Evolutionary conservation across 2,113 vertebrate species (phyloP).

Genomic region (Peromyscus maniculatus): DNA sequence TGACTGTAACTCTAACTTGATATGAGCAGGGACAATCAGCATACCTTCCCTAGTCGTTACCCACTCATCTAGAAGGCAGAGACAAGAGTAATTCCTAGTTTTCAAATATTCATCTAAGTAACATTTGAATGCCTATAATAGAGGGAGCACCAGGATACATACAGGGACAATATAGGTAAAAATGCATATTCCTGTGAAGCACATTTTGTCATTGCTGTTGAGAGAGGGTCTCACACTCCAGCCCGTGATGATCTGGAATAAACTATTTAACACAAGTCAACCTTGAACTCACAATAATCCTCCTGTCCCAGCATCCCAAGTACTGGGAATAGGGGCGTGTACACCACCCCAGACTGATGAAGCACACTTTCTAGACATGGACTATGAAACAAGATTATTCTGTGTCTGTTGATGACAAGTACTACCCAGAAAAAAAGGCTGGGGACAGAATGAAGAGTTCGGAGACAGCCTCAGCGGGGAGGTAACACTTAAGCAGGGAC

Average conservation of each 20-base stretch:
- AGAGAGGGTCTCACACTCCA: neutral
- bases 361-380: neutral
- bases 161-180: conserved; percentile 12
- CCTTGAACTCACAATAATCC: neutral
- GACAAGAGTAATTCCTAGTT: neutral
- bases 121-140: neutral
- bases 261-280: neutral
- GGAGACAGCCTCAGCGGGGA: neutral
- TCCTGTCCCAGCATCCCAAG: neutral
- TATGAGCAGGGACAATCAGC: neutral
- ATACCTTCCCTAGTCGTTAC: neutral
- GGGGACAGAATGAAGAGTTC: neutral
- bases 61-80: conserved; percentile 15
- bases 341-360: neutral
- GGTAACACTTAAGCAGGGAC: neutral
- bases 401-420: neutral
- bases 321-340: neutral
- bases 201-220: neutral
- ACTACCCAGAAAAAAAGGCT: neutral
- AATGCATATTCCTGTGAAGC: neutral
- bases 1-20: neutral
- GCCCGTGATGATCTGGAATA: neutral
- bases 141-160: neutral
- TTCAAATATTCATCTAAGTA: conserved; percentile 20
- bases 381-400: neutral